phyloP scores from a whole-genome alignment of 2,888 invertebrate species.

The Xanthia icteritia region DNA sequence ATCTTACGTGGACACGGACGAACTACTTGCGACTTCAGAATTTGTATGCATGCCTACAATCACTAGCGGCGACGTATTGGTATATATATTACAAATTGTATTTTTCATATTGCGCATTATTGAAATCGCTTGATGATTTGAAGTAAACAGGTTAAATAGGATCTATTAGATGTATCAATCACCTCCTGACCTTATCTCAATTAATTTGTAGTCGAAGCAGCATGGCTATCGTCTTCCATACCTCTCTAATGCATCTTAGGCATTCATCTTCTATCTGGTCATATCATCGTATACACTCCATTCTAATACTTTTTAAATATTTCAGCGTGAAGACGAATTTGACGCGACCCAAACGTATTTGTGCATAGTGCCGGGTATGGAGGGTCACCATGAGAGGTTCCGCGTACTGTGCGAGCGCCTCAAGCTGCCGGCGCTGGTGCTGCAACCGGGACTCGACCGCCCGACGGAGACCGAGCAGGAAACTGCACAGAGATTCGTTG shows the following conservation, averaged over 20 bases:
- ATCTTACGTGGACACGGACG: slow-evolving; percentile 68
- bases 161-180: background rate
- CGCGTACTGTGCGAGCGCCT: slow-evolving; percentile 65
- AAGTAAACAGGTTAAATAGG: background rate
- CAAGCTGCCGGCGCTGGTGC: slow-evolving; percentile 71
- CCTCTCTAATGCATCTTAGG: background rate
- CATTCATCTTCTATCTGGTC: background rate
- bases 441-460: slow-evolving; percentile 70
- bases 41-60: slow-evolving; percentile 75
- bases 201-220: background rate
- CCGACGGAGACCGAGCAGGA: slow-evolving; percentile 71
- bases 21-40: slow-evolving; percentile 76
- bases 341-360: slow-evolving; percentile 69
- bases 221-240: background rate
- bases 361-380: slow-evolving; percentile 76
- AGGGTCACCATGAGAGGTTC: slow-evolving; percentile 74
- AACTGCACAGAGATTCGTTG: slow-evolving; percentile 71
- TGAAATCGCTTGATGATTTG: background rate
- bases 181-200: background rate
- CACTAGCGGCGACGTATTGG: slow-evolving; percentile 27
- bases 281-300: background rate
- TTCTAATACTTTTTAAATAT: slow-evolving; percentile 16
- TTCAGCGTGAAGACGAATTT: slow-evolving; percentile 75
- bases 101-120: background rate
- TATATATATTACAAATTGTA: slow-evolving; percentile 12